Base-by-base conservation (phyloP, 2,888 invertebrate species). In the Ormyrus nitidulus region DNA sequence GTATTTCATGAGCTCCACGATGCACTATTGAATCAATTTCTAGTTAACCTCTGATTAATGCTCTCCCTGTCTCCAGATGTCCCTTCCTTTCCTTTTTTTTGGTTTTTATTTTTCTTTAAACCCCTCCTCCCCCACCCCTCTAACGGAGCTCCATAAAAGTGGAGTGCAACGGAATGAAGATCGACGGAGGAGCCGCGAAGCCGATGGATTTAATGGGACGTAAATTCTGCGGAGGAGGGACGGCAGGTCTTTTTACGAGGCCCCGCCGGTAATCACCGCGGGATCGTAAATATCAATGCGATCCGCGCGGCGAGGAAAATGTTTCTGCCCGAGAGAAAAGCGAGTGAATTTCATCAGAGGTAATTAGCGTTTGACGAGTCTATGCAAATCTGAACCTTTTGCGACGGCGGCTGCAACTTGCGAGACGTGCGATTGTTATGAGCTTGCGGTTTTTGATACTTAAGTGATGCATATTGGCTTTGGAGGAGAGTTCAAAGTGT, bases 161-260 rank as follows among this genome's bases (percentile, higher is more conserved):
- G 34, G 34, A 34, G 34, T 34, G 34, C 34, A 34, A 4, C 0
- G 46, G 58, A 72, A 76, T 62, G 76, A 80, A 80, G 80, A 80
- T 80, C 66, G 71, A 74, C 66, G 70, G 44, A 76, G 53, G 53
- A 71, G 69, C 34, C 58, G 58, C 61, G 54, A n/a, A 75, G 48
- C 64, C 68, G 76, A 75, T 68, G 62, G 65, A 73, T 73, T 80
- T 80, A 80, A 80, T 65, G 80, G 77, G 59, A 68, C 77, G 73
- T 80, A 77, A 80, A 80, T 77, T 80, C 73, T 68, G 44, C 13
- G 13, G 51, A 13, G 44, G 6, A 9, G 53, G 53, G 10, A 13
- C 10, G 58, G n/a, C 46, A 4, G 59, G 11, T 7, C 34, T 74
- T 76, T 76, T 76, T 69, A 76, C 76, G 76, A 76, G 61, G 62